A percentile compares a stretch with the other conserved stretches of the same genome.
Conservation (phyloP, 2,888 invertebrate genomes). For the Calameuta idolon region DNA sequence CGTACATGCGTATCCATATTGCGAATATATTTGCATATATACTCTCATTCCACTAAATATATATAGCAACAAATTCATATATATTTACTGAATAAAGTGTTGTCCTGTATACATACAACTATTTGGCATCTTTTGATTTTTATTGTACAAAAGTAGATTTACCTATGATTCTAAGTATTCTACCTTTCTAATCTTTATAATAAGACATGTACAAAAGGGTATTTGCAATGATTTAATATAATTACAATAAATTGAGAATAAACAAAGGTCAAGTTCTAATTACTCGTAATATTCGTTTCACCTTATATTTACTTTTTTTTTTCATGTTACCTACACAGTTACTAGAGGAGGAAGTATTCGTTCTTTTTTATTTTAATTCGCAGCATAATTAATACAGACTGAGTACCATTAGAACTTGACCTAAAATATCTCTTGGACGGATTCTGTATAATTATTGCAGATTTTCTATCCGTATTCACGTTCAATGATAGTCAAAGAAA, state of each 20-base stretch:
- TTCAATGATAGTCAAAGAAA: not conserved
- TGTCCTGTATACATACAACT: slow-evolving; percentile 22
- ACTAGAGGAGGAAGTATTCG: not conserved
- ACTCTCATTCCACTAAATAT: not conserved
- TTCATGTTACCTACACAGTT: not conserved
- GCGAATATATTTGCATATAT: not conserved
- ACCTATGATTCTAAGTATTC: slow-evolving; percentile 33
- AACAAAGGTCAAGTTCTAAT: not conserved
- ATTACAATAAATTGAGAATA: slow-evolving; percentile 26
- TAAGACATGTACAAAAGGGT: slow-evolving; percentile 42
- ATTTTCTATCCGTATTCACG: not conserved
- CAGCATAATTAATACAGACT: not conserved
- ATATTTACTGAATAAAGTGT: not conserved
- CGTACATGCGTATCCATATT: not conserved
- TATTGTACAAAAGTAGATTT: slow-evolving; percentile 54
- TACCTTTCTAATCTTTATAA: slow-evolving; percentile 35
- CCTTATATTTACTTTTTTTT: not conserved
- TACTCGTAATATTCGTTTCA: not conserved
- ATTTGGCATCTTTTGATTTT: slow-evolving; percentile 56
- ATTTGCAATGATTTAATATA: slow-evolving; percentile 33
- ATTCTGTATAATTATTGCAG: not conserved
- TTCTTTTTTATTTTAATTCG: not conserved
- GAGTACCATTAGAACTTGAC: slow-evolving; percentile 1
- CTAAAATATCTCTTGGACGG: slow-evolving; percentile 6
- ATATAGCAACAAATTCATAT: not conserved